These are phyloP conservation scores for Pocota personata DNA, from an alignment of 2,888 invertebrate species.

Conservation along the genomic window DNA sequence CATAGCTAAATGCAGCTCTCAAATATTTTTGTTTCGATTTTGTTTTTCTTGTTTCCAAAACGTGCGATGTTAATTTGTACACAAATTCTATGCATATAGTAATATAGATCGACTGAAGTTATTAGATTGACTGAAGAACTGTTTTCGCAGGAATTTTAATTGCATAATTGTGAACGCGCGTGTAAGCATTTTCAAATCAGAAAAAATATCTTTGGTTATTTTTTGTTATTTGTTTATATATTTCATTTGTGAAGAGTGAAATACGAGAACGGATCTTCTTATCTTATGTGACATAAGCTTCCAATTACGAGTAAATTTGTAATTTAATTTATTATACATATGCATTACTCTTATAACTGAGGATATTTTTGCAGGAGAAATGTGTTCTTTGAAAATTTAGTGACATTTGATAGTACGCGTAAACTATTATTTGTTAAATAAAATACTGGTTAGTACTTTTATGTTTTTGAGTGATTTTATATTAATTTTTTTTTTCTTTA, in stretches of 20 bases:
- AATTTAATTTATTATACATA: not conserved
- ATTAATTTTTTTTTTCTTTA: too few species aligned
- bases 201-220: not conserved
- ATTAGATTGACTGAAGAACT: not conserved
- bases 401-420: too few species aligned
- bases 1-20: not conserved
- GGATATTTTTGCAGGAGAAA: not conserved
- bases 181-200: not conserved
- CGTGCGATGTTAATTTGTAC: not conserved
- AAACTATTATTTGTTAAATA: too few species aligned
- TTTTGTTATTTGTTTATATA: not conserved
- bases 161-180: not conserved
- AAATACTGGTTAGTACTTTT: too few species aligned
- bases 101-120: not conserved
- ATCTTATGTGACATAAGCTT: not conserved
- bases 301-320: not conserved
- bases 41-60: not conserved
- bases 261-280: not conserved
- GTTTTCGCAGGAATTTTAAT: not conserved
- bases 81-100: not conserved
- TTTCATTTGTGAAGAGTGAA: not conserved
- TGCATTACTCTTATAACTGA: too few species aligned
- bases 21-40: not conserved
- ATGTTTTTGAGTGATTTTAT: too few species aligned
- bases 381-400: too few species aligned